Conservation (phyloP, 2,797 vertebrate species). For the Scolopax bukidnonensis region DNA sequence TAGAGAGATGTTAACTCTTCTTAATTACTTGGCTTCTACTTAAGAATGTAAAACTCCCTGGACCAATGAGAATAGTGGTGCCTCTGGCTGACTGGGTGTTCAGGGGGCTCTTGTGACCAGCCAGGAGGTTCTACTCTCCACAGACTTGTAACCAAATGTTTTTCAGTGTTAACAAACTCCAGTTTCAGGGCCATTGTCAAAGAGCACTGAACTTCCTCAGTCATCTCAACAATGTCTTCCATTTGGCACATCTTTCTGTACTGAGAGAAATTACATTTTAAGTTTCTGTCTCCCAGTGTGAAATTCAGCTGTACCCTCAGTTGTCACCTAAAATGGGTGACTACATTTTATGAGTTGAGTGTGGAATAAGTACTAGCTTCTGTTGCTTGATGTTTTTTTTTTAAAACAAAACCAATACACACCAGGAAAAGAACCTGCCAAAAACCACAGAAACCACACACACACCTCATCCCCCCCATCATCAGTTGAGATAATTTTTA, state of each 20-base stretch:
- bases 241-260: neutral
- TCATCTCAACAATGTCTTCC: neutral
- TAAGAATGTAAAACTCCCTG: fast-evolving
- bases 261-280: neutral
- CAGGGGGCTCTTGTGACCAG: neutral
- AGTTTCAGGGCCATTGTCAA: too few species aligned
- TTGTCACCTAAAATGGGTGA: neutral
- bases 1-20: neutral
- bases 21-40: neutral
- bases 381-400: neutral
- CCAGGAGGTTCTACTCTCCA: neutral
- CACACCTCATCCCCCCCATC: neutral
- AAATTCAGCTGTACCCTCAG: neutral
- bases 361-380: neutral
- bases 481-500: neutral
- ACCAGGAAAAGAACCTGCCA: neutral
- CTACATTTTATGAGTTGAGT: neutral
- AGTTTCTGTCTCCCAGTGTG: neutral
- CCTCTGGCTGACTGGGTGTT: fast-evolving
- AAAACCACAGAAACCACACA: neutral
- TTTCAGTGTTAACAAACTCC: neutral
- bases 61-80: neutral
- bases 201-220: neutral
- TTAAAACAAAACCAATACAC: neutral
- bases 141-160: neutral